A percentile compares a stretch with the other conserved stretches of the same genome.
Evolutionary conservation across 2,888 invertebrate genomes (phyloP).

Genomic region (Kryphioiulus occultus): DNA sequence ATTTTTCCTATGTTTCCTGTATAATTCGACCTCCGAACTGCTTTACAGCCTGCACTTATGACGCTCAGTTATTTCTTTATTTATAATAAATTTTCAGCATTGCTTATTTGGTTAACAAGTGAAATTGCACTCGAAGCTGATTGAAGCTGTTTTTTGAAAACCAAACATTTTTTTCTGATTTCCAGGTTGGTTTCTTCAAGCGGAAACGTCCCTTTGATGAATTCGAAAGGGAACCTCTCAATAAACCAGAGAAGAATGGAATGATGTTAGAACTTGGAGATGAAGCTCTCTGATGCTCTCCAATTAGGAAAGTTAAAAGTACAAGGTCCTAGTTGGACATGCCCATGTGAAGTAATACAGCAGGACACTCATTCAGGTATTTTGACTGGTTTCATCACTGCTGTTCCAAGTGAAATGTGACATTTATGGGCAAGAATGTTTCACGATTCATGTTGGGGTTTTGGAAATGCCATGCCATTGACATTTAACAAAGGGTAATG

Average conservation of each 20-base stretch:
- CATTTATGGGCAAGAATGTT: no score
- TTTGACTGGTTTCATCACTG: background rate
- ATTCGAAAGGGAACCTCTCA: slow-evolving; percentile 53
- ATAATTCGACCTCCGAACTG: no score
- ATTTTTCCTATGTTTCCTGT: no score
- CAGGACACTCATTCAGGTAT: background rate
- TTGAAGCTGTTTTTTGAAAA: background rate
- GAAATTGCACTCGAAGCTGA: no score
- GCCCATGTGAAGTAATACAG: background rate
- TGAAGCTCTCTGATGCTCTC: slow-evolving; percentile 50
- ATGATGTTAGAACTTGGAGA: slow-evolving; percentile 51
- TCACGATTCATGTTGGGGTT: no score
- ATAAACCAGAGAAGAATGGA: slow-evolving; percentile 53
- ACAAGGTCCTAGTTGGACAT: background rate
- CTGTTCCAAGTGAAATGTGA: background rate
- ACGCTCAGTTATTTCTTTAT: no score
- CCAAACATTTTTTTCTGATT: background rate
- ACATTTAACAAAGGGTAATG: background rate
- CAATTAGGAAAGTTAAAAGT: background rate
- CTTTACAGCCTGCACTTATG: no score
- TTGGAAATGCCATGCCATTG: no score
- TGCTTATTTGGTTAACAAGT: no score
- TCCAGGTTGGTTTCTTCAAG: slow-evolving; percentile 90
- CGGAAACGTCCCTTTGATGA: slow-evolving; percentile 75
- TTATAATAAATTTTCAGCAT: no score